Base-by-base conservation (phyloP, 1,140 invertebrate species). In the Nomia melanderi region DNA sequence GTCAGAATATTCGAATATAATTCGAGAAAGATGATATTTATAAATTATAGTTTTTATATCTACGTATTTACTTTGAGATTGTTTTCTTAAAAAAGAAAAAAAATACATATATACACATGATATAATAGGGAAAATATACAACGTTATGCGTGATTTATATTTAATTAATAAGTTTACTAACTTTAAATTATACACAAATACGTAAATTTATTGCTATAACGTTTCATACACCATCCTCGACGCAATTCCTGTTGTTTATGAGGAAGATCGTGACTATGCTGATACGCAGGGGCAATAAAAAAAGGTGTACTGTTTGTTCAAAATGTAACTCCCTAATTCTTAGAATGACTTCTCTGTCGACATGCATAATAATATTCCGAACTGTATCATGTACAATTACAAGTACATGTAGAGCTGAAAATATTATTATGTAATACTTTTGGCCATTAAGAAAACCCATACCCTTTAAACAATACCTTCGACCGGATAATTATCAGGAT, bases 141-240 rank as follows among this genome's bases (percentile, higher is more conserved):
- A 47, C 72, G 71, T 81, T 73, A 82, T 71, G 77, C 60, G 71
- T 76, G 33, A 76, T 76, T 84, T 50, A 81, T 85, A 76, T 82
- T 79, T 84, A 85, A 85, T 85, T 78, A 85, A 84, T 85, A 85
- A 85, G 75, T 84, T 82, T 84, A 84, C 71, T 84, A 85, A 85
- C 39, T 84, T 85, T 79, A 79, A 85, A 85, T 85, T 85, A 82
- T 85, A 85, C 79, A 84, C 83, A 85, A 85, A 85, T 85, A 82
- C 83, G 82, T 85, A 84, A 85, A 82, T 85, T 85, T 84, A 85
- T 85, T 85, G 83, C 82, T 85, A 84, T 85, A 85, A 85, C 82
- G 64, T 82, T 85, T 84, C 82, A 85, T 85, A 82, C 79, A 85
- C 66, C 82, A 73, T 84, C 79, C 76, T 84, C 76, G 71, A 78